Base-by-base conservation (phyloP, 2,797 vertebrate genomes). In the Acrossocheilus wenchowensis region DNA sequence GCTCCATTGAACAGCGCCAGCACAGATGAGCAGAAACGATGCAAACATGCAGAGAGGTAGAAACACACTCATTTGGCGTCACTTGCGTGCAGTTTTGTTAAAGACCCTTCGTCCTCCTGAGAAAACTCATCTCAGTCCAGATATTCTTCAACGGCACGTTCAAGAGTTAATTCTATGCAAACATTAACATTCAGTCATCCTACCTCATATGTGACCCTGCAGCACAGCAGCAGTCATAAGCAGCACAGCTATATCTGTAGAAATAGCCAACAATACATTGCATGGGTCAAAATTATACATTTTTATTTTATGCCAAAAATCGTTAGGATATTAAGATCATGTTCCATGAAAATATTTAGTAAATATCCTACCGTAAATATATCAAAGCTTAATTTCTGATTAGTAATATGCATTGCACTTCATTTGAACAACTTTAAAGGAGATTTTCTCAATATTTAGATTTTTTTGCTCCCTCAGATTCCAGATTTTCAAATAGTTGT, bases 1-100 rank as follows among this genome's bases (percentile, higher is more conserved):
- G 86, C 86, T 62, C 68, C 60, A 39, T 0, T 84, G 86, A 83
- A 78, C 82, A 75, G 23, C 26, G 19, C 36, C 21, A 85, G 43
- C 66, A 48, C 72, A 45, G 71, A 72, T 52, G 48, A 45, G 73
- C 69, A 66, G 41, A 54, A 86, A 50, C 39, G 23, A 60, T 68
- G n/a, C 66, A n/a, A 74, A 60, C 72, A 64, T 19, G 43, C 60
- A 50, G 43, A 79, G 74, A 41, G 12, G 7, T 2, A 43, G 11
- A 78, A 39, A 39, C 36, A n/a, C 34, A 39, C 45, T 52, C 73
- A 9, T 21, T 36, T 1, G 17, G 54, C 14, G 1, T 78, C 77
- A 60, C 23, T n/a, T 9, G 21, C 21, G 5, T 36, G 30, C 30
- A 1, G 36, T 17, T 79, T 62, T 26, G 43, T 19, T 50, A 34